Percentiles rank a stretch among this genome's conserved stretches.
Conservation (phyloP, 2,888 invertebrate species). For the Agrochola litura region DNA sequence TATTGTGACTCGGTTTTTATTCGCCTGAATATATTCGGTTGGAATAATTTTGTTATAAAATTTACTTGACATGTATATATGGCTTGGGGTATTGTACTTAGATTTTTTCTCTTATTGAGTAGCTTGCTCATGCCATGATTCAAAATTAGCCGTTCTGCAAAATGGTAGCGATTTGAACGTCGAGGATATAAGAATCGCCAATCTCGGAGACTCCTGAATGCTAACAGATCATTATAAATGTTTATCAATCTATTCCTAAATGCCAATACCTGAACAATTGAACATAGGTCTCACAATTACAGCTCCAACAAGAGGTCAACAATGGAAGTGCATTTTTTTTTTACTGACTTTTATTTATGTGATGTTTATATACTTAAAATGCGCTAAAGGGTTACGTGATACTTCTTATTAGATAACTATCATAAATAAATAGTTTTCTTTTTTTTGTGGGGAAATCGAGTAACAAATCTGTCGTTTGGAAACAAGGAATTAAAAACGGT, state of each 20-base stretch:
- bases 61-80: too few species aligned
- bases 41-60: constrained; percentile 13
- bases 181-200: neutral
- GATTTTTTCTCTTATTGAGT: neutral
- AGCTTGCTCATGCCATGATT: neutral
- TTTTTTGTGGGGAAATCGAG: neutral
- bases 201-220: neutral
- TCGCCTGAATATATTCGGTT: constrained; percentile 31
- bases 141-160: neutral
- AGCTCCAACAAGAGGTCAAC: neutral
- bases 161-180: neutral
- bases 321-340: neutral
- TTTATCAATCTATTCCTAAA: neutral
- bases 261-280: neutral
- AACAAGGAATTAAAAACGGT: too few species aligned
- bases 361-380: neutral
- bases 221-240: neutral
- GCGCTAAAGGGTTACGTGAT: neutral
- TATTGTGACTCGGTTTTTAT: constrained; percentile 47
- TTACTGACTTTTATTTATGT: neutral
- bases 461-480: neutral
- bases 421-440: too few species aligned
- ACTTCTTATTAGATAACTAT: too few species aligned
- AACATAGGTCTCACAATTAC: neutral
- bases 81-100: too few species aligned